phyloP scores from a whole-genome alignment of 2,888 invertebrate species.

The Margaritifera margaritifera region DNA sequence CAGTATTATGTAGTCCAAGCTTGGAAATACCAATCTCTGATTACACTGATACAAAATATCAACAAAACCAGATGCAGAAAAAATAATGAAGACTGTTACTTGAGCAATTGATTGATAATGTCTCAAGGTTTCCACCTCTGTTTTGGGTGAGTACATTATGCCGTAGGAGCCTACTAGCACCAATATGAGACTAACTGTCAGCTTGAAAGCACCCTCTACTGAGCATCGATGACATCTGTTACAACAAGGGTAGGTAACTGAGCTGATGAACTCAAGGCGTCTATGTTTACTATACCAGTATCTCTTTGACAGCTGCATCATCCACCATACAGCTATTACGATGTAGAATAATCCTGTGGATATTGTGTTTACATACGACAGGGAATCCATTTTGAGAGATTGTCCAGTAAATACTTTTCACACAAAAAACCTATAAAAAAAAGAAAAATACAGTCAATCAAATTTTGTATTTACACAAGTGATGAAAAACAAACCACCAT shows the following conservation, averaged over 20 bases:
- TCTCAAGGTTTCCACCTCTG: too few species aligned
- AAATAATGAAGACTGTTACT: constrained; percentile 6
- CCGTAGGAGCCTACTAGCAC: too few species aligned
- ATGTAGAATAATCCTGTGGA: constrained; percentile 12
- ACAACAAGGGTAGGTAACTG: constrained; percentile 18
- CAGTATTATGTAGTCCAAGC: constrained; percentile 16
- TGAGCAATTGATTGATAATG: constrained; percentile 13
- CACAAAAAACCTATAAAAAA: too few species aligned
- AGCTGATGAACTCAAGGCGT: constrained; percentile 8
- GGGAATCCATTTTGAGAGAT: too few species aligned
- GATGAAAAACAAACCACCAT: too few species aligned
- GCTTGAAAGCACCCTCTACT: constrained; percentile 17
- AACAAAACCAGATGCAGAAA: constrained; percentile 11
- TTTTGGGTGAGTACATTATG: too few species aligned
- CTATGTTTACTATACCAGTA: constrained; percentile 8
- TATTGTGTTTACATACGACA: too few species aligned
- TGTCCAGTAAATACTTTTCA: too few species aligned
- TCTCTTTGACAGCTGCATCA: constrained; percentile 10
- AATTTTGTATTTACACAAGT: too few species aligned
- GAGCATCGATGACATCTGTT: constrained; percentile 7
- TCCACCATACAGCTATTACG: constrained; percentile 20
- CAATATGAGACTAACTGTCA: constrained; percentile 1
- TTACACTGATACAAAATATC: constrained; percentile 17
- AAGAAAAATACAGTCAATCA: too few species aligned
- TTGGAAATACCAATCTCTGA: constrained; percentile 10